Evolutionary conservation across 2,797 vertebrate species (phyloP).

Genomic region (Falco cherrug): DNA sequence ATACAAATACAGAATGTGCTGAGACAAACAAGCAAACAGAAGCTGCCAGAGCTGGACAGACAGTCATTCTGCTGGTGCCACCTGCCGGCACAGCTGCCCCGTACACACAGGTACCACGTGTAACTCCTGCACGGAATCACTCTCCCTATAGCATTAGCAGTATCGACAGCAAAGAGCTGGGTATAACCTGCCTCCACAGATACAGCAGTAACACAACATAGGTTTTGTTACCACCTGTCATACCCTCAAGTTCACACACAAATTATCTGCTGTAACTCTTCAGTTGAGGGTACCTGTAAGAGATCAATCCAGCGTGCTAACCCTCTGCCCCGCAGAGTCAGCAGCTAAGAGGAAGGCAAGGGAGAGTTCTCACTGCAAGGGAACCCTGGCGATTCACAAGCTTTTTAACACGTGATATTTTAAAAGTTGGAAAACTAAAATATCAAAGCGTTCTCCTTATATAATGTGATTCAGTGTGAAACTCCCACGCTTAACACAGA

Average conservation of each 20-base stretch:
- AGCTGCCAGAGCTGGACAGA: background rate
- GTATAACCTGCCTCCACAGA: background rate
- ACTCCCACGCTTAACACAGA: background rate
- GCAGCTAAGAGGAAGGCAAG: background rate
- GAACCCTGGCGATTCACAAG: background rate
- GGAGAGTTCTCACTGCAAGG: background rate
- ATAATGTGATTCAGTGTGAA: rapidly evolving
- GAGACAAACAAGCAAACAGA: background rate
- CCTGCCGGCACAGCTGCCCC: conserved; percentile 6
- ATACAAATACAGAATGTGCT: background rate
- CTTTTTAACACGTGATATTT: background rate
- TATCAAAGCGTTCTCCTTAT: background rate
- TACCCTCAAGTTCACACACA: background rate
- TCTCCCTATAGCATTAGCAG: background rate
- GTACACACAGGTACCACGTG: too few species aligned
- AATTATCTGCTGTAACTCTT: rapidly evolving
- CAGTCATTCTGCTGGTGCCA: conserved; percentile 6
- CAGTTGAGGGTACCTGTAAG: background rate
- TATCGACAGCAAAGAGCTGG: too few species aligned
- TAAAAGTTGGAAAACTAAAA: background rate
- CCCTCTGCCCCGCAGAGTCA: rapidly evolving
- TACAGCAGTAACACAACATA: background rate
- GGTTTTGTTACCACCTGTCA: background rate
- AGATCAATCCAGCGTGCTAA: rapidly evolving
- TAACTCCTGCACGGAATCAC: rapidly evolving